Conservation (phyloP, 1,140 invertebrate species). For the Parapsyche elsis region DNA sequence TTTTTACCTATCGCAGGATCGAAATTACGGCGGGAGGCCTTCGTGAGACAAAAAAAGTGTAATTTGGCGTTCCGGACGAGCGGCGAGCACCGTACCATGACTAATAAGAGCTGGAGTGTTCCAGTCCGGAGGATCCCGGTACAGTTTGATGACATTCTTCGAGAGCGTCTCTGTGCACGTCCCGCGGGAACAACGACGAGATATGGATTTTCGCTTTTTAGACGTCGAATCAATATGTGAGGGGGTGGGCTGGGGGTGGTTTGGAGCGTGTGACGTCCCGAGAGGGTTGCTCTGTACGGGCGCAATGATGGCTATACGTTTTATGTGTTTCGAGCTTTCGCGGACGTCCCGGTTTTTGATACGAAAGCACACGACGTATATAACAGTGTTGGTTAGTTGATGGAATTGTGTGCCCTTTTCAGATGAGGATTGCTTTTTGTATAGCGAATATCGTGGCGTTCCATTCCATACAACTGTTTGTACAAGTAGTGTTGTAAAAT, state of each 20-base stretch:
- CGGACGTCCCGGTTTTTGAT: no score
- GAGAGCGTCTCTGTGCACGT: no score
- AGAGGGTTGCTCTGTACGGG: neutral
- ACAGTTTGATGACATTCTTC: neutral
- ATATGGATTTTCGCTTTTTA: neutral
- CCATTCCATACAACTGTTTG: no score
- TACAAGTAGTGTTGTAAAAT: no score
- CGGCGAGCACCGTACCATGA: neutral
- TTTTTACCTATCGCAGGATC: neutral
- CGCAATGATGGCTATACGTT: neutral
- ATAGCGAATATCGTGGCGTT: no score
- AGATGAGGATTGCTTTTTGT: no score
- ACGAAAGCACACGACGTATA: no score
- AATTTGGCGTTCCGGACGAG: slow-evolving; percentile 15
- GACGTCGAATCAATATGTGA: neutral
- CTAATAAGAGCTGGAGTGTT: neutral
- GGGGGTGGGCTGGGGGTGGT: neutral
- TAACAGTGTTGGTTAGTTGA: no score
- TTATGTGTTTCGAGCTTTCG: no score
- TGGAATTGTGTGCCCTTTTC: no score
- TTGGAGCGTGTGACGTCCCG: neutral
- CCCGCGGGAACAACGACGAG: neutral
- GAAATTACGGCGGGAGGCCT: neutral
- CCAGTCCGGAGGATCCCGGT: neutral
- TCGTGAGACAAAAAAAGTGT: neutral